Base-by-base conservation (phyloP, 1,140 invertebrate genomes). In the Latrodectus geometricus region DNA sequence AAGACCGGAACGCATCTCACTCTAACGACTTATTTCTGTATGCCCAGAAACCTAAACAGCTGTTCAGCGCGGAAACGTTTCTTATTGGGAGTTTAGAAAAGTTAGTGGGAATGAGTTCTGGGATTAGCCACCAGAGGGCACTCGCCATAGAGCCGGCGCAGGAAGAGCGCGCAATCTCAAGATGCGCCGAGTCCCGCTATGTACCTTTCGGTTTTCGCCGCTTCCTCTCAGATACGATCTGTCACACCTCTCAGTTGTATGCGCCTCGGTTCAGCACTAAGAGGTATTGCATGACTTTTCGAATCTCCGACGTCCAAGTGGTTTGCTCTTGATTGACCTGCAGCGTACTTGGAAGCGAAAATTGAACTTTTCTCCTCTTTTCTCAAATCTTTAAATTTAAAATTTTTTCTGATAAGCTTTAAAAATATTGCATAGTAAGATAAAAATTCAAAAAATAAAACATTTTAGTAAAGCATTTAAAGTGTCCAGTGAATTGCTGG, bases 91-190 rank as follows among this genome's bases (percentile, higher is more conserved):
- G 73, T 61, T 74, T 76, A 17, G n/a, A 7, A 76, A 70, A 69
- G 78, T 70, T 65, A 11, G 68, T 70, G 69, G 69, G 23, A 20
- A 2, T 15, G 69, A 61, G 35, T 35, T 5, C 35, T 35, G 35
- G 35, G 35, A 35, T 54, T 20, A 23, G 56, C 79, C 79, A 61
- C 68, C 9, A 82, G 79, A 82, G 79, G 79, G 79, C 79, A 20
- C 65, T 70, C n/a, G n/a, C 66, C 20, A 8, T 56, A 11, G 49
- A 11, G 8, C 35, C 52, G 52, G 69, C 52, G 69, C 69, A 73
- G 20, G 20, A 9, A 49, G 17, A 21, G 23, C 48, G 77, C 77
- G 77, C 52, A 75, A 49, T 75, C 52, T 75, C 9, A 73, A 20
- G 74, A 76, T 76, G 73, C 73, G 73, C 74, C 48, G 72, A 23